These are phyloP conservation scores for Paramacrobiotus metropolitanus DNA, from an alignment of 1,140 invertebrate species.

Conservation along the genomic window DNA sequence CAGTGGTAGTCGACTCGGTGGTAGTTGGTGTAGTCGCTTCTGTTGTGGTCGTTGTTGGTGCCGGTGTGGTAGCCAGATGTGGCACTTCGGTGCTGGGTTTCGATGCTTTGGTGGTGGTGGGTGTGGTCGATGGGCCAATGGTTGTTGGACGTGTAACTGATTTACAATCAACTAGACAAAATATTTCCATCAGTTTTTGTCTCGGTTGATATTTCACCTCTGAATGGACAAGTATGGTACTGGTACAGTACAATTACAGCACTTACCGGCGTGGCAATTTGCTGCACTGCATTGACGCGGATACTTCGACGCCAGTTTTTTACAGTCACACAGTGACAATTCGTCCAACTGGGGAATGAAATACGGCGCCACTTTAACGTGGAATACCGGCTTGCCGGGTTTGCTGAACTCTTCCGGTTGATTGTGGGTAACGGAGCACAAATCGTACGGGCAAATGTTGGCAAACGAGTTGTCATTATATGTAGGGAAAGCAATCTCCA, in stretches of 20 bases:
- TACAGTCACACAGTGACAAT: neutral
- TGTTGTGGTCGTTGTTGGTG: neutral
- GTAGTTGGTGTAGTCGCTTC: neutral
- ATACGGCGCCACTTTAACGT: neutral
- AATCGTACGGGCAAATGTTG: neutral
- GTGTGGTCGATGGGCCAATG: neutral
- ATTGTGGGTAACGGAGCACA: neutral
- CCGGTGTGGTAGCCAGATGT: neutral
- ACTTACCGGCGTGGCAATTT: neutral
- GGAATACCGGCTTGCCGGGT: neutral
- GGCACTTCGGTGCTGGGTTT: too few species aligned
- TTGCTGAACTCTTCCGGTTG: neutral
- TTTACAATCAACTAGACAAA: too few species aligned
- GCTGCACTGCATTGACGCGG: neutral
- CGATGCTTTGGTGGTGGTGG: too few species aligned
- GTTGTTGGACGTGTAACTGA: too few species aligned
- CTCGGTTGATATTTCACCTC: too few species aligned
- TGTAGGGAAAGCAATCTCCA: neutral
- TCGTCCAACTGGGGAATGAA: neutral
- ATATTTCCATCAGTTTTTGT: too few species aligned
- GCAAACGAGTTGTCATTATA: neutral
- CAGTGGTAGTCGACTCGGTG: neutral
- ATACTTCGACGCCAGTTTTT: neutral
- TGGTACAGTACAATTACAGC: too few species aligned
- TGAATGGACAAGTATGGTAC: too few species aligned